phyloP scores from a whole-genome alignment of 2,797 vertebrate genomes.

The Galaxias olidus region DNA sequence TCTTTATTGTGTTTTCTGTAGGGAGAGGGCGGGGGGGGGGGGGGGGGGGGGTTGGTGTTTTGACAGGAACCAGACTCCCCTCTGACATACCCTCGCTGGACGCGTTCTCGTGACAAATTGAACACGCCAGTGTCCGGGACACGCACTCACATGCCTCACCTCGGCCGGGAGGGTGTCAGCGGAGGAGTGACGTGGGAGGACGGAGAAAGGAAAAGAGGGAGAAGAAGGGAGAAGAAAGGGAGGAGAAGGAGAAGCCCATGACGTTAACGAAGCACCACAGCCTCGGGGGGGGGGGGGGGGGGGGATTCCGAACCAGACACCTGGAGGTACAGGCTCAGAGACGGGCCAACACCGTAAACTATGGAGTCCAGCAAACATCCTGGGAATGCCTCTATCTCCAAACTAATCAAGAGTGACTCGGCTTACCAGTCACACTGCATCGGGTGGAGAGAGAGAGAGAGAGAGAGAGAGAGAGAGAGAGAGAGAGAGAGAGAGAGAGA shows the following conservation, averaged over 20 bases:
- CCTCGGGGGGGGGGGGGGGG: too few relatives aligned
- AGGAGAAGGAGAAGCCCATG: constrained; percentile 1
- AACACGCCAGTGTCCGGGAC: constrained; percentile 24
- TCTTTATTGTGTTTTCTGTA: constrained; percentile 16
- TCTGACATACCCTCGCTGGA: background rate
- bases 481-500: background rate
- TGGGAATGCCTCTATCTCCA: background rate
- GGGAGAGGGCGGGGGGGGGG: background rate
- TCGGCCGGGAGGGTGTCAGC: background rate
- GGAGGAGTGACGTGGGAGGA: background rate
- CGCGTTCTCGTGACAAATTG: too few relatives aligned
- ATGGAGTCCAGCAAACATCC: background rate
- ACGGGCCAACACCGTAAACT: background rate
- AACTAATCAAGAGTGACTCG: background rate
- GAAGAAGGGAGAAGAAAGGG: constrained; percentile 28
- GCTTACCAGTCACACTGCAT: background rate
- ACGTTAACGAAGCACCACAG: background rate
- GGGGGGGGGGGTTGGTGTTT: background rate
- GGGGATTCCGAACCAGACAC: background rate
- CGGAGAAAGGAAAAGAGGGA: constrained; percentile 4
- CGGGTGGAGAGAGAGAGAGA: background rate
- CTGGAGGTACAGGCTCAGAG: background rate
- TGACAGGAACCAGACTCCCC: constrained; percentile 51
- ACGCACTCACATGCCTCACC: constrained; percentile 26
- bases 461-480: background rate